Evolutionary conservation across 2,797 vertebrate species (phyloP).

Genomic region (Chaetophractus vellerosus): DNA sequence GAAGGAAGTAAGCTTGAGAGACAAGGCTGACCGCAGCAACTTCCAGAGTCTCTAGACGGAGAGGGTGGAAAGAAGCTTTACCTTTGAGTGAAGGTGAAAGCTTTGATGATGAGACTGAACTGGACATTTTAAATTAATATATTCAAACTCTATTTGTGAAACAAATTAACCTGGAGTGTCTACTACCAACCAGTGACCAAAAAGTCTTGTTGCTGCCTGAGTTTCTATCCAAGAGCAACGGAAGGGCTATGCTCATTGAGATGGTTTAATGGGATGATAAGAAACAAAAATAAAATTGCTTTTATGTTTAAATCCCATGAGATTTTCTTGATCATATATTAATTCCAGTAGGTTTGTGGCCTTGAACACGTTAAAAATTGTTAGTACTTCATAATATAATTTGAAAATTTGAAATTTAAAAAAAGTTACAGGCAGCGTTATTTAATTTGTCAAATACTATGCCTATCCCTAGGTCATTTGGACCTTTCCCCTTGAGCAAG

Average conservation of each 20-base stretch:
- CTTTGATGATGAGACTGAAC: background rate
- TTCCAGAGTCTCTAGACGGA: background rate
- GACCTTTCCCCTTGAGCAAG: background rate
- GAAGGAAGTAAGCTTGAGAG: background rate
- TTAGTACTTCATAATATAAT: constrained; percentile 57
- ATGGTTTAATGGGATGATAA: constrained; percentile 21
- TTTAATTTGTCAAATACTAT: constrained; percentile 19
- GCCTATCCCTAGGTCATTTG: background rate
- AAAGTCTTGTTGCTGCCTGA: background rate
- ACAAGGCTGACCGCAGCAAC: background rate
- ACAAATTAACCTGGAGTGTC: background rate
- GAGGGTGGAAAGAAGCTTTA: background rate
- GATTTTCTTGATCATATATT: constrained; percentile 58
- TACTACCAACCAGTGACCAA: background rate
- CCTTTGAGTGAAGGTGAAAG: background rate
- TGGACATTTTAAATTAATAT: constrained; percentile 44
- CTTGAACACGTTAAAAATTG: constrained; percentile 47
- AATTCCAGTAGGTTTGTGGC: constrained; percentile 57
- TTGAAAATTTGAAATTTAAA: background rate
- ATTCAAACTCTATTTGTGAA: constrained; percentile 43
- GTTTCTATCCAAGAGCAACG: background rate
- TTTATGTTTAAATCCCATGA: constrained; percentile 29
- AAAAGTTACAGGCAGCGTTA: background rate
- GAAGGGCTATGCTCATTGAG: background rate
- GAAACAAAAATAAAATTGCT: constrained; percentile 65